Evolutionary conservation across 2,113 vertebrate genomes (phyloP).

Genomic region (Anthoscopus minutus): DNA sequence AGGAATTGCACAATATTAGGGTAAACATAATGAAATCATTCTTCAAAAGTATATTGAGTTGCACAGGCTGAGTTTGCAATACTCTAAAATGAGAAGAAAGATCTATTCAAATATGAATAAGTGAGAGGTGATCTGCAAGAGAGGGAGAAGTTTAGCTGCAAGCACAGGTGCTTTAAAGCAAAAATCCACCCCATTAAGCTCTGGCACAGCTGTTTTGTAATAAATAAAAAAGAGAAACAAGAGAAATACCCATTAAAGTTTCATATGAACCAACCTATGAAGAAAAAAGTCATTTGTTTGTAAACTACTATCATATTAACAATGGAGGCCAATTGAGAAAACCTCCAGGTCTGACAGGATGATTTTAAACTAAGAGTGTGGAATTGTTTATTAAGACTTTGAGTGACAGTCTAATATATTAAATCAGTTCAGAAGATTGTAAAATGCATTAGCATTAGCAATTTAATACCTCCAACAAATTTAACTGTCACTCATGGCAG

Average conservation of each 20-base stretch:
- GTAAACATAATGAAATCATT: slow-evolving; percentile 33
- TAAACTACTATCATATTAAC: slow-evolving; percentile 66
- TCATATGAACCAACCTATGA: slow-evolving; percentile 18
- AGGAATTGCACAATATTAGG: slow-evolving; percentile 2
- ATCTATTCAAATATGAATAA: slow-evolving; percentile 12
- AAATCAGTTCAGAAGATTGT: slow-evolving; percentile 79
- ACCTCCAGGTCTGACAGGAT: slow-evolving; percentile 60
- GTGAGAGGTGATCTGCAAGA: slow-evolving; percentile 23
- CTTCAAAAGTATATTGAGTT: slow-evolving; percentile 27
- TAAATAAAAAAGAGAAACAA: slow-evolving; percentile 58
- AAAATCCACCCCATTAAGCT: neutral
- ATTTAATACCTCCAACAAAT: slow-evolving; percentile 81
- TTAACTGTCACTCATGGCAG: slow-evolving; percentile 76
- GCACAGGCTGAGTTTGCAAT: slow-evolving; percentile 37
- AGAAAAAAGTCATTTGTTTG: slow-evolving; percentile 62
- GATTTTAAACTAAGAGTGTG: slow-evolving; percentile 64
- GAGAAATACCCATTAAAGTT: slow-evolving; percentile 53
- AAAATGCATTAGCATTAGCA: slow-evolving; percentile 77
- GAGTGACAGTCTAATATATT: slow-evolving; percentile 81
- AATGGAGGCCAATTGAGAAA: slow-evolving; percentile 64
- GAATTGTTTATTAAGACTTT: slow-evolving; percentile 78
- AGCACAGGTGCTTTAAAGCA: slow-evolving; percentile 54
- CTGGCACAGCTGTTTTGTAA: slow-evolving; percentile 11
- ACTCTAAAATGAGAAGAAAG: slow-evolving; percentile 13
- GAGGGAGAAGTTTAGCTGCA: neutral